Evolutionary conservation across 2,113 vertebrate species (phyloP), one percentile per base, ranked within the genome.

Genomic region (Corythaixoides concolor): DNA sequence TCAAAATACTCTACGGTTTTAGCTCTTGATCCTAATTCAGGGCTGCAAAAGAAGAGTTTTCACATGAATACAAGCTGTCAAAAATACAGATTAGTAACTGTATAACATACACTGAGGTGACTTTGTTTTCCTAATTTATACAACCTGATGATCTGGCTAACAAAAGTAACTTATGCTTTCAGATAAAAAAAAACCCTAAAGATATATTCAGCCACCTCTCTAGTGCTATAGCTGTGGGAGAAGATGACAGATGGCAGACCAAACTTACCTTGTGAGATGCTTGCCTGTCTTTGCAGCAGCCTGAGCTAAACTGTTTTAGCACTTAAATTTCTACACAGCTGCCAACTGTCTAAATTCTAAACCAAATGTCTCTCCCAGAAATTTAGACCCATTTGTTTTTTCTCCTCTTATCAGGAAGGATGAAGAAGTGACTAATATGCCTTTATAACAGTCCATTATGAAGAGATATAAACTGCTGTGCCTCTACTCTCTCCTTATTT

Each of bases 41-140:
- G 84, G 80, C 98, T 98, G 93, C 28, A 98, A 98, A 98, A 97
- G 79, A 96, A 97, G 75, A 95, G 47, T 79, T 91, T 80, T 73
- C 13, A 2, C 6, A 53, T 97, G 23, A 91, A 90, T 4, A 33
- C 1, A 12, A 37, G 28, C 35, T 32, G 11, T 59, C 32, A 89
- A 56, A 88, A 88, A 39, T 20, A 30, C 37, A 89, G 14, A 87
- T 33, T 26, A 41, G 4, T 70, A 75, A 5, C 39, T 49, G 6
- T 32, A 22, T 47, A 56, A 47, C 63, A 79, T 4, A 16, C 23
- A 59, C 4, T 62, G 23, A 27, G 3, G 3, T 63, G 4, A n/a
- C 12, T 68, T 45, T 47, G 6, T 58, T 80, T 64, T 73, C 18
- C 16, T 73, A 23, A 35, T 63, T 74, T 69, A 43, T 66, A 26